A percentile compares a stretch with the other conserved stretches of the same genome.
phyloP scores from a whole-genome alignment of 92 coral and sea anemone species.

The Paramuricea clavata region DNA sequence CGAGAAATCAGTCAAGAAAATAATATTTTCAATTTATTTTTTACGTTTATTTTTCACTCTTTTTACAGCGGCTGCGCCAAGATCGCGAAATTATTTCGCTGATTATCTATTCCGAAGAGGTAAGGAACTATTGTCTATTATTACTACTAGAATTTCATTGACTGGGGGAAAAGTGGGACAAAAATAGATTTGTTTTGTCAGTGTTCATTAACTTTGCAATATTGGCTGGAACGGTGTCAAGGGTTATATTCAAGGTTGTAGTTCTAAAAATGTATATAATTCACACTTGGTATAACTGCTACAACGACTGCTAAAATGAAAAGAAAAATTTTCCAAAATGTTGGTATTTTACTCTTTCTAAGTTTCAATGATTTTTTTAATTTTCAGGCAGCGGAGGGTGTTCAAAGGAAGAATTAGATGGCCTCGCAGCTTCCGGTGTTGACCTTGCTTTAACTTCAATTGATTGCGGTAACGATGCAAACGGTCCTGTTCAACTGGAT shows the following conservation, averaged over 20 bases:
- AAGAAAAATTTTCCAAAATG: no score
- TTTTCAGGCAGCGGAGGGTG: conserved; percentile 3
- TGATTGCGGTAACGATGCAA: not conserved
- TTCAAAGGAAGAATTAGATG: not conserved
- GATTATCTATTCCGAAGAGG: conserved; percentile 46
- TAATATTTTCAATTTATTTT: not conserved
- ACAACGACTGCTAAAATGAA: no score
- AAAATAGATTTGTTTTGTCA: no score
- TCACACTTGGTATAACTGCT: no score
- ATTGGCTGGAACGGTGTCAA: no score
- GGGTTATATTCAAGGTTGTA: no score
- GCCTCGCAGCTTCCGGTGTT: conserved; percentile 10
- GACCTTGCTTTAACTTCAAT: not conserved
- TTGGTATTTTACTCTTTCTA: no score
- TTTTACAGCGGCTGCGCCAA: conserved; percentile 30
- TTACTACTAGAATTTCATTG: no score
- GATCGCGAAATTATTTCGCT: not conserved
- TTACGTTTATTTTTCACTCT: not conserved
- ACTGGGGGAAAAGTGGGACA: no score
- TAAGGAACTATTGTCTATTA: not conserved
- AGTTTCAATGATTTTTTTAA: not conserved
- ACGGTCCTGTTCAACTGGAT: not conserved
- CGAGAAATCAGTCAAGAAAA: no score
- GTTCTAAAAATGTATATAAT: no score
- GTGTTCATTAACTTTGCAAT: no score